These are phyloP conservation scores for Otolemur garnettii DNA, from an alignment of 2,113 vertebrate genomes.

Conservation along the genomic window DNA sequence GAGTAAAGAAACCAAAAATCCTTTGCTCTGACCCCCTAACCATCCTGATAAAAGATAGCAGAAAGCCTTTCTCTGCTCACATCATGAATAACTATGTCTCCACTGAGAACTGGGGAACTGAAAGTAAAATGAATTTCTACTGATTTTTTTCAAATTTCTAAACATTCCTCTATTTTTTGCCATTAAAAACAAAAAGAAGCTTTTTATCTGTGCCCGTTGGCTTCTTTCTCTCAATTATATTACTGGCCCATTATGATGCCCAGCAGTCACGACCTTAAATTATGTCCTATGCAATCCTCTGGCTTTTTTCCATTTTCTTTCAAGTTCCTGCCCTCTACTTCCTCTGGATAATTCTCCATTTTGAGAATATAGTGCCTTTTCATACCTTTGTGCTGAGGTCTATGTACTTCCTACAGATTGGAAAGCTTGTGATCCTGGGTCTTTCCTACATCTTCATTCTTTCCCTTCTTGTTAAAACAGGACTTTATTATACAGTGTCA, in stretches of 20 bases:
- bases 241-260: background rate
- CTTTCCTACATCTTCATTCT: background rate
- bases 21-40: rapidly evolving
- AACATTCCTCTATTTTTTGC: background rate
- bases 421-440: background rate
- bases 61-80: background rate
- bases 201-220: background rate
- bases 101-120: background rate
- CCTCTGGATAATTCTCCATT: background rate
- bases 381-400: background rate
- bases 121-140: background rate
- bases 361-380: background rate
- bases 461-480: slow-evolving; percentile 32
- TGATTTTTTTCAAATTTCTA: background rate
- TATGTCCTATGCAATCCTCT: too few relatives aligned
- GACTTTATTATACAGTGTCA: background rate
- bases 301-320: background rate
- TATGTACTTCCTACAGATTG: background rate
- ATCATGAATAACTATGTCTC: background rate
- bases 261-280: background rate
- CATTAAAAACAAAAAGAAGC: background rate
- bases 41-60: background rate
- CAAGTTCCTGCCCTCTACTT: background rate
- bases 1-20: background rate
- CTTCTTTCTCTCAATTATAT: background rate